These are phyloP conservation scores for Ibidorhyncha struthersii DNA, from an alignment of 2,113 vertebrate species.

Conservation along the genomic window DNA sequence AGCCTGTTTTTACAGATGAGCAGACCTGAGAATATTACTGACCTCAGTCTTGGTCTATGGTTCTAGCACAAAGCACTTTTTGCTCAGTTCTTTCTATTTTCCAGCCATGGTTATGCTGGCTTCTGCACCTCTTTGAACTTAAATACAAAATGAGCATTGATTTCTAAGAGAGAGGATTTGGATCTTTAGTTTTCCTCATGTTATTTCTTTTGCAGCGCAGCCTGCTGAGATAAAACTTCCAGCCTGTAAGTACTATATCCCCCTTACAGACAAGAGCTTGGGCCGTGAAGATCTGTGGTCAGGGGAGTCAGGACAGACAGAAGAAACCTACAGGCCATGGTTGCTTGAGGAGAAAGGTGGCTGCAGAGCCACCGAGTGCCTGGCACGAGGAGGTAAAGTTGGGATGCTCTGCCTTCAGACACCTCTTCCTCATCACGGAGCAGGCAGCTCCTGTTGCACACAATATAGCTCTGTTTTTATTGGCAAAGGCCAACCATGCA, in stretches of 20 bases:
- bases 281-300: neutral
- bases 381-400: accelerated
- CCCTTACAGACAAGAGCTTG: neutral
- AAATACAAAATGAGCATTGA: neutral
- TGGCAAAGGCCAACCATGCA: neutral
- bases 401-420: neutral
- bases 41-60: neutral
- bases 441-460: neutral
- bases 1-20: constrained; percentile 10
- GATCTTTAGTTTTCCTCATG: neutral
- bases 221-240: neutral
- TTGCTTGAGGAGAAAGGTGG: neutral
- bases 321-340: accelerated
- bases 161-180: neutral
- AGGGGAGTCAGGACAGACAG: neutral
- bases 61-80: neutral
- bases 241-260: neutral
- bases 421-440: neutral
- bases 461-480: neutral
- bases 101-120: neutral
- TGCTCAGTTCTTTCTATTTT: neutral
- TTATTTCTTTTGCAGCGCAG: neutral
- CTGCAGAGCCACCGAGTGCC: neutral
- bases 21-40: neutral
- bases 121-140: neutral